Percentiles rank a stretch among this genome's conserved stretches.
Evolutionary conservation across 2,113 vertebrate species (phyloP).

Genomic region (Tachycineta bicolor): DNA sequence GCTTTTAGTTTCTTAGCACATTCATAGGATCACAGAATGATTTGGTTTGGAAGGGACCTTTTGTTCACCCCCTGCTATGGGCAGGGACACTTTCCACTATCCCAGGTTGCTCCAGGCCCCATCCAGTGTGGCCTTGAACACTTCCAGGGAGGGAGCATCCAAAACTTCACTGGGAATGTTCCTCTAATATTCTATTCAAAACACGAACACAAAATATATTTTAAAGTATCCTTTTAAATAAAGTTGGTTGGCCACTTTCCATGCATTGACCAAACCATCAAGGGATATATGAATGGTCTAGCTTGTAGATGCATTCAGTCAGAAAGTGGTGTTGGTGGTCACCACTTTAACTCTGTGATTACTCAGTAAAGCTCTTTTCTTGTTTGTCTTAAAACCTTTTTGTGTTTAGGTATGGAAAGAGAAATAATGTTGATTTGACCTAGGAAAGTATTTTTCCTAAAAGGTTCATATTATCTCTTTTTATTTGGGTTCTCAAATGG

Average conservation of each 20-base stretch:
- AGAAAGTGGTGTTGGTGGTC: neutral
- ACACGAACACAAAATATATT: neutral
- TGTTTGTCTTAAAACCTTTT: neutral
- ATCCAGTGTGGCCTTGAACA: neutral
- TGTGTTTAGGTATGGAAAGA: neutral
- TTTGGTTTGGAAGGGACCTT: neutral
- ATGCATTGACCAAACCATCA: rapidly evolving
- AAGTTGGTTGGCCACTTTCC: neutral
- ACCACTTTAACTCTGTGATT: neutral
- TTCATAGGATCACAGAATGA: neutral
- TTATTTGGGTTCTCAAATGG: neutral
- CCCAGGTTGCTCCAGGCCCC: neutral
- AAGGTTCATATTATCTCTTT: neutral
- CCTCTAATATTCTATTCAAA: neutral
- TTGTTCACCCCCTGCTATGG: neutral
- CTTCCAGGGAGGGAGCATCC: neutral
- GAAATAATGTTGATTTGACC: neutral
- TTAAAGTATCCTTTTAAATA: neutral
- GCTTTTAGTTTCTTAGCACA: neutral
- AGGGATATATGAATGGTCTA: neutral
- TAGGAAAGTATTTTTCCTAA: neutral
- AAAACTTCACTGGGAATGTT: neutral
- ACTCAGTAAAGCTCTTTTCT: neutral
- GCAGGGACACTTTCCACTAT: neutral
- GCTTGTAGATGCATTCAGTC: neutral